Percentiles rank a stretch among this genome's conserved stretches.
Conservation (phyloP, 2,113 vertebrate species). For the Chloropsis hardwickii region DNA sequence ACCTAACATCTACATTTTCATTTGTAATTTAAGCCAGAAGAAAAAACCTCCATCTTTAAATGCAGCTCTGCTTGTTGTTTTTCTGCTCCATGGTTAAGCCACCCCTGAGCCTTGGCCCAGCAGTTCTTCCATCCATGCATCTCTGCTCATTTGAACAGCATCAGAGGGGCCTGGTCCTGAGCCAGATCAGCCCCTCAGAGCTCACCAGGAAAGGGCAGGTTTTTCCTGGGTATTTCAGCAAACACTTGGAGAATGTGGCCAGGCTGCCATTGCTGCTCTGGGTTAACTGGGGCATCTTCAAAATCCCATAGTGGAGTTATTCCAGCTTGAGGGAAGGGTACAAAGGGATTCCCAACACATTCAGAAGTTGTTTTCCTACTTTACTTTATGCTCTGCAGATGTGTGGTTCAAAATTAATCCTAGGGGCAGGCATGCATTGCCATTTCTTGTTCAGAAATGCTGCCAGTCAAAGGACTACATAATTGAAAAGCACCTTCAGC, state of each 20-base stretch:
- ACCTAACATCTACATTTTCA: not conserved
- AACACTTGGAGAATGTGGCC: not conserved
- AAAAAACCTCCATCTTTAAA: not conserved
- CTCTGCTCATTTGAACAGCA: not conserved
- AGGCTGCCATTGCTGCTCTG: not conserved
- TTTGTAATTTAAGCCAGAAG: not conserved
- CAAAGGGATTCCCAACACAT: not conserved
- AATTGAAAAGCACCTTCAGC: not conserved
- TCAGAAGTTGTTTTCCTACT: not conserved
- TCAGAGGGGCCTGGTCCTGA: not conserved
- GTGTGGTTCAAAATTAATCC: not conserved
- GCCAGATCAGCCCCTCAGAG: not conserved
- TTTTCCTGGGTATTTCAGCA: not conserved
- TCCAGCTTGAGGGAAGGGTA: not conserved
- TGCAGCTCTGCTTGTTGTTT: not conserved
- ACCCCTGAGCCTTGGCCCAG: not conserved
- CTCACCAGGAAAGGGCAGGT: not conserved
- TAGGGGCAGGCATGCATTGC: not conserved
- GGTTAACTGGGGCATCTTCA: not conserved
- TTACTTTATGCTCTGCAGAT: not conserved
- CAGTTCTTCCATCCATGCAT: not conserved
- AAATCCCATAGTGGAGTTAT: not conserved
- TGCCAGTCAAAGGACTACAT: not conserved
- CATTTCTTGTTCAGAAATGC: not conserved
- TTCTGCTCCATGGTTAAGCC: not conserved